These are phyloP conservation scores for Butorides virescens DNA, from an alignment of 2,113 vertebrate species.

Conservation along the genomic window DNA sequence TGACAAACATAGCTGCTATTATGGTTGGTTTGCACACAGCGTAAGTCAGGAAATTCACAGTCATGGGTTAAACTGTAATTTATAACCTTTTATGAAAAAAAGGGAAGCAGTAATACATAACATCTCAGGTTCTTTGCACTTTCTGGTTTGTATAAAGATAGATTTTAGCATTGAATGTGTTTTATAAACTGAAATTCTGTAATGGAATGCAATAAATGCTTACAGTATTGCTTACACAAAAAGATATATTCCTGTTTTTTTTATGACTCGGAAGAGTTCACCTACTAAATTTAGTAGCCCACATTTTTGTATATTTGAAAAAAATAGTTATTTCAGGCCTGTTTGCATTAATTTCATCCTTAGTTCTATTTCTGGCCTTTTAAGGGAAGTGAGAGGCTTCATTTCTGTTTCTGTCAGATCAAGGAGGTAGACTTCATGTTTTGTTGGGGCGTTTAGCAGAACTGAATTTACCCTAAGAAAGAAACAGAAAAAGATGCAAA, in stretches of 20 bases:
- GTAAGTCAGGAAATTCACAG: not conserved
- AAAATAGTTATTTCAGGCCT: not conserved
- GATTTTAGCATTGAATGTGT: not conserved
- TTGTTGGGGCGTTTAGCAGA: not conserved
- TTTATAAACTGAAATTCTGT: not conserved
- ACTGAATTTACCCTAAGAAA: not conserved
- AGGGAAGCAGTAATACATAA: not conserved
- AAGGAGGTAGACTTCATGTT: not conserved
- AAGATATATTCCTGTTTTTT: not conserved
- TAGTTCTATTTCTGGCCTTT: slow-evolving; percentile 16
- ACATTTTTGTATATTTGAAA: not conserved
- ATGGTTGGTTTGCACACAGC: not conserved
- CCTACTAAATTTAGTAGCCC: not conserved
- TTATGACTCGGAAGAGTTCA: not conserved
- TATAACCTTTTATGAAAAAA: not conserved
- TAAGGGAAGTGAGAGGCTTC: slow-evolving; percentile 6
- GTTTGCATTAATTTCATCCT: not conserved
- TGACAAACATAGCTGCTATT: not conserved
- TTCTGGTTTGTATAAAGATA: not conserved
- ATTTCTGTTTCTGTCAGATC: slow-evolving; percentile 18
- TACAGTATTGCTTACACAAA: not conserved
- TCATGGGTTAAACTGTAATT: not conserved
- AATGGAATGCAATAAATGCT: not conserved
- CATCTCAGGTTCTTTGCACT: not conserved
- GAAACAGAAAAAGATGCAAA: not conserved